Percentiles rank a stretch among this genome's conserved stretches.
phyloP scores from a whole-genome alignment of 2,797 vertebrate genomes.

The Aratinga solstitialis region DNA sequence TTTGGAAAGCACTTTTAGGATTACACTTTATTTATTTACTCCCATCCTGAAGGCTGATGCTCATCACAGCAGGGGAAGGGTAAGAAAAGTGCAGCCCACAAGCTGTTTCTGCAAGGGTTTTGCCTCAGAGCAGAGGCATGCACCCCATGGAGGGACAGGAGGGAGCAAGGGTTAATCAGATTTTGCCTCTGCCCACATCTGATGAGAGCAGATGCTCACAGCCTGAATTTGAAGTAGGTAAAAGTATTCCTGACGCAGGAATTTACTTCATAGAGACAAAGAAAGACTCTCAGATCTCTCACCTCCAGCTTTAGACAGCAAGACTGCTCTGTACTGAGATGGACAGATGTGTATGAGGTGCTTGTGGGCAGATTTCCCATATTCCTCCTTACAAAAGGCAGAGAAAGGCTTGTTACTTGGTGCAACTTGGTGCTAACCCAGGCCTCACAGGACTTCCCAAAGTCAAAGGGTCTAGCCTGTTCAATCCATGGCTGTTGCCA shows the following conservation, averaged over 20 bases:
- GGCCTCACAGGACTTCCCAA: neutral
- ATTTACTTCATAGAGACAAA: neutral
- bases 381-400: neutral
- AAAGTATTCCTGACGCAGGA: neutral
- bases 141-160: neutral
- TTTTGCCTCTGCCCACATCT: neutral
- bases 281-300: neutral
- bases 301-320: neutral
- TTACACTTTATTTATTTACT: neutral
- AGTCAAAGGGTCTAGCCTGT: neutral
- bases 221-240: neutral
- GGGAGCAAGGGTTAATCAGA: neutral
- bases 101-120: neutral
- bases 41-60: neutral
- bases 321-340: neutral
- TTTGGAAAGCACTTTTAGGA: neutral
- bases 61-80: rapidly evolving
- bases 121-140: rapidly evolving
- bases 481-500: neutral
- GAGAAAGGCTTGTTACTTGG: neutral
- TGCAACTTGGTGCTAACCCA: neutral
- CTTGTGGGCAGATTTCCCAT: neutral
- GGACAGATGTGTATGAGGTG: neutral
- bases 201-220: neutral
- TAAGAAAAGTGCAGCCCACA: neutral